phyloP scores from a whole-genome alignment of 1,140 invertebrate genomes.

The Trichonephila inaurata region DNA sequence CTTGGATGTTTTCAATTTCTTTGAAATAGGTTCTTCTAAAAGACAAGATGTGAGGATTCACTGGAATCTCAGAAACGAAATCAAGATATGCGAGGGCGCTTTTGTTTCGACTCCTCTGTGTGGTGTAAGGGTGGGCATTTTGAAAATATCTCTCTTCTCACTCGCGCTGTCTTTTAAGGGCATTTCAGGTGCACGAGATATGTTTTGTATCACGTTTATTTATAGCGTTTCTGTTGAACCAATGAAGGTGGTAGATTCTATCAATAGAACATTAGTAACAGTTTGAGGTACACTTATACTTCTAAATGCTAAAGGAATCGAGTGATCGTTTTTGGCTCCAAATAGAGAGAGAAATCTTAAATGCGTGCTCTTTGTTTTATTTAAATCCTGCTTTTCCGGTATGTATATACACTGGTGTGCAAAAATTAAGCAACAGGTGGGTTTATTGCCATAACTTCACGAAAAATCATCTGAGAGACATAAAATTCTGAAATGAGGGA shows the following conservation, averaged over 20 bases:
- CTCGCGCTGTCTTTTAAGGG: too few species aligned
- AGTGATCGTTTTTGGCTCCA: background rate
- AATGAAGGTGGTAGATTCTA: background rate
- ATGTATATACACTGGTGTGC: too few species aligned
- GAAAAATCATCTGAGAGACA: too few species aligned
- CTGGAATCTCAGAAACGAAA: background rate
- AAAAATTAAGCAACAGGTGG: too few species aligned
- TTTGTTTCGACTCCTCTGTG: background rate
- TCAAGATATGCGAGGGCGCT: background rate
- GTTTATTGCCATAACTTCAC: too few species aligned
- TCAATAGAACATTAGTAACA: background rate
- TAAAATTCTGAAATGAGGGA: too few species aligned
- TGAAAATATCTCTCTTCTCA: too few species aligned
- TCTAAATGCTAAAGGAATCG: background rate
- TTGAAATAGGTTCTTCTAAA: conserved; percentile 8
- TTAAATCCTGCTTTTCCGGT: background rate
- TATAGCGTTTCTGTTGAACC: background rate
- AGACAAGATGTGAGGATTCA: conserved; percentile 14
- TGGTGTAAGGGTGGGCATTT: background rate
- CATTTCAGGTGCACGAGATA: background rate
- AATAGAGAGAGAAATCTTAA: too few species aligned
- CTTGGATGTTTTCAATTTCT: conserved; percentile 80
- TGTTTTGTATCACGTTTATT: conserved; percentile 6
- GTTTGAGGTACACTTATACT: background rate
- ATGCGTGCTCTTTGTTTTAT: background rate